A percentile compares a stretch with the other conserved stretches of the same genome.
Evolutionary conservation across 2,113 vertebrate species (phyloP).

Genomic region (Plestiodon gilberti): DNA sequence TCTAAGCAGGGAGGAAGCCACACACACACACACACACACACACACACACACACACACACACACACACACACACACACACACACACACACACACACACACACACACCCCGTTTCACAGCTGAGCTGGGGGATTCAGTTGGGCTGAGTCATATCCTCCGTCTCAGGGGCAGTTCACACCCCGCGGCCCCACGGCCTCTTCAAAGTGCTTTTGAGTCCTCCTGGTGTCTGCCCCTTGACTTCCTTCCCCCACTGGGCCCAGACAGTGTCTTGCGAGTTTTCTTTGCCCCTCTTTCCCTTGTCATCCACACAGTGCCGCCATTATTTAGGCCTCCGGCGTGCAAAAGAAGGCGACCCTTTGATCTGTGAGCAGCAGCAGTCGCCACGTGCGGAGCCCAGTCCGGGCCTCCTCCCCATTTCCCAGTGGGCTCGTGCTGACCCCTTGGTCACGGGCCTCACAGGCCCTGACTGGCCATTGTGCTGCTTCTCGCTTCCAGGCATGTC

Average conservation of each 20-base stretch:
- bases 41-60: no score
- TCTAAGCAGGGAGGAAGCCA: not conserved
- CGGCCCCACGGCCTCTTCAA: not conserved
- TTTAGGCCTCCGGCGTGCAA: not conserved
- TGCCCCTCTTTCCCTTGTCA: no score
- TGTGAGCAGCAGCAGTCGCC: accelerated
- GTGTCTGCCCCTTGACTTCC: not conserved
- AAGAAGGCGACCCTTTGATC: not conserved
- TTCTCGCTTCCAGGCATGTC: no score
- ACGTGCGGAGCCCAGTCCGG: not conserved
- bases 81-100: no score
- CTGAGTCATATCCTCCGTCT: not conserved
- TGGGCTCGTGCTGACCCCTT: not conserved
- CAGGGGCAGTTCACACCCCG: no score
- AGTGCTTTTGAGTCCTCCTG: not conserved
- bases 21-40: no score
- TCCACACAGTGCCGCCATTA: not conserved
- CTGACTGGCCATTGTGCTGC: not conserved
- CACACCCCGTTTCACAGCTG: not conserved
- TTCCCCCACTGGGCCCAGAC: not conserved
- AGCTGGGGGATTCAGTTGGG: not conserved
- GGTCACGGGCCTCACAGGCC: not conserved
- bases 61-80: no score
- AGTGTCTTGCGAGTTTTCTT: not conserved
- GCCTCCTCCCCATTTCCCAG: not conserved